These are phyloP conservation scores for Fopius arisanus DNA, from an alignment of 1,140 invertebrate species.

Conservation along the genomic window DNA sequence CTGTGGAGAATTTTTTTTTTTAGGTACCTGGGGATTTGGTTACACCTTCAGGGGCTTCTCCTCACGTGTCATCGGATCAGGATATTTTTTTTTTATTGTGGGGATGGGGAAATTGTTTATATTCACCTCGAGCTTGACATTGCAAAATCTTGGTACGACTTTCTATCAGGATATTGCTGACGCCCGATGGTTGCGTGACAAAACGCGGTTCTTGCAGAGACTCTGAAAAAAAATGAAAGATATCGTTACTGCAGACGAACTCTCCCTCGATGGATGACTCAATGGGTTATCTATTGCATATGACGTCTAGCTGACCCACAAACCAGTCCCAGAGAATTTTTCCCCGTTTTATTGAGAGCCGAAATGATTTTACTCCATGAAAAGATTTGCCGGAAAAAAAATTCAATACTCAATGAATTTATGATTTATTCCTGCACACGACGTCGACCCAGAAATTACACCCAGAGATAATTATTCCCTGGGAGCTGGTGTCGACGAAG, in stretches of 20 bases:
- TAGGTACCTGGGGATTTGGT: neutral
- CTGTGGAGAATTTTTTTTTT: conserved; percentile 63
- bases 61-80: neutral
- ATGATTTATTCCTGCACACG: neutral
- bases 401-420: neutral
- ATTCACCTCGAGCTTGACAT: conserved; percentile 85
- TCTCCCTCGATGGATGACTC: neutral
- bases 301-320: neutral
- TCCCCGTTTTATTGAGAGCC: neutral
- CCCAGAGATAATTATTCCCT: neutral
- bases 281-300: neutral
- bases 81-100: too few species aligned
- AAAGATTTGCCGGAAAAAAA: too few species aligned
- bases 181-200: conserved; percentile 81
- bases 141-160: conserved; percentile 88
- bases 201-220: conserved; percentile 82
- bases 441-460: conserved; percentile 10
- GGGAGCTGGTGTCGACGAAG: too few species aligned
- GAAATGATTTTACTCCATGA: too few species aligned
- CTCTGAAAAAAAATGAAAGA: conserved; percentile 63
- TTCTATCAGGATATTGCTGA: conserved; percentile 84
- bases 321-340: neutral
- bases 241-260: neutral
- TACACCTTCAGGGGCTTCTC: neutral
- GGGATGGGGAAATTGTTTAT: too few species aligned